Percentiles rank a stretch among this genome's conserved stretches.
phyloP scores from a whole-genome alignment of 1,140 invertebrate species.

The Druon quercuslanigerum region DNA sequence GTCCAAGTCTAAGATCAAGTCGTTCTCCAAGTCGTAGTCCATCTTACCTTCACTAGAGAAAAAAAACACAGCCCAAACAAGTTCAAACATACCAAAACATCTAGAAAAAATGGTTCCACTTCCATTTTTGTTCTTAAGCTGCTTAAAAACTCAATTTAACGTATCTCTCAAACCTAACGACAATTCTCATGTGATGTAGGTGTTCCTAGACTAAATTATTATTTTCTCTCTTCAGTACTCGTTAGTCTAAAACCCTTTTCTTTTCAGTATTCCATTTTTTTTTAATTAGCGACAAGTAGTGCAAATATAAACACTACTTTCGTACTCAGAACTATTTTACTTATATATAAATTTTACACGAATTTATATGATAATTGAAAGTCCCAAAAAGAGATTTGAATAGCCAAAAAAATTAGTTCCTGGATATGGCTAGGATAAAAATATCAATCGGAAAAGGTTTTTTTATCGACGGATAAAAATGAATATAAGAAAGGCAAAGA shows the following conservation, averaged over 20 bases:
- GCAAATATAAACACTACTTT: background rate
- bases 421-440: constrained; percentile 3
- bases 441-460: background rate
- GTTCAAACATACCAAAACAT: no score
- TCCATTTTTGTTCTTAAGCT: background rate
- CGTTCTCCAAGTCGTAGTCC: constrained; percentile 62
- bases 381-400: constrained; percentile 4
- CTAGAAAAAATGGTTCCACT: background rate
- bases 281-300: background rate
- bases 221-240: background rate
- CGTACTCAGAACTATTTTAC: background rate
- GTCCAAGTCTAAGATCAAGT: constrained; percentile 70
- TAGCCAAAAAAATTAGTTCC: background rate
- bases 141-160: no score
- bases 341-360: constrained; percentile 17
- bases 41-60: constrained; percentile 45
- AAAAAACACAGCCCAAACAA: background rate
- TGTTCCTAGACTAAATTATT: background rate
- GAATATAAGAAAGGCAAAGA: background rate
- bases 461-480: background rate
- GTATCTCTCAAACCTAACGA: no score
- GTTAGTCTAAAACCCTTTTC: background rate
- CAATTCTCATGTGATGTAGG: no score
- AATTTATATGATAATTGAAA: constrained; percentile 25
- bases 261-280: background rate